Conservation (phyloP, 2,797 vertebrate genomes). For the Enoplosus armatus region DNA sequence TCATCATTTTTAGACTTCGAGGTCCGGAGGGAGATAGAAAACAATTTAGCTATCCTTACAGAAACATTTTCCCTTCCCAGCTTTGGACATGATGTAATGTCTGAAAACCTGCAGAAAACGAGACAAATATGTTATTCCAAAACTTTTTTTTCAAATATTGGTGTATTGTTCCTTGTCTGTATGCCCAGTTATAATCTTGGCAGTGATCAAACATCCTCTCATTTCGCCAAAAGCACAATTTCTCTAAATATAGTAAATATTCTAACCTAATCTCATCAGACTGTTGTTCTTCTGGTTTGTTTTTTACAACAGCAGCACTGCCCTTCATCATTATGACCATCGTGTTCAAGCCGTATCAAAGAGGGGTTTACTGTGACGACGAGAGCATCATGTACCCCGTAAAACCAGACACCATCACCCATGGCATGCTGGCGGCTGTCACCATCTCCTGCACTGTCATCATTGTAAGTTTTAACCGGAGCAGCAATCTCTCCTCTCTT, state of each 20-base stretch:
- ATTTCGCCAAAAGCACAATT: not conserved
- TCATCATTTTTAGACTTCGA: slow-evolving; percentile 46
- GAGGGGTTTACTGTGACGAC: slow-evolving; percentile 92
- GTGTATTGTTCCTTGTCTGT: not conserved
- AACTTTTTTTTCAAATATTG: slow-evolving; percentile 16
- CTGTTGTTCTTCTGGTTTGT: slow-evolving; percentile 29
- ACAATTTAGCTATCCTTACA: slow-evolving; percentile 56
- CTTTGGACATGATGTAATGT: slow-evolving; percentile 64
- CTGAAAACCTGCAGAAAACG: slow-evolving; percentile 52
- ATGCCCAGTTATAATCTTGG: not conserved
- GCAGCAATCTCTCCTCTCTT: not conserved
- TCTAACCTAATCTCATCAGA: not conserved
- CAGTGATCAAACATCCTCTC: not conserved
- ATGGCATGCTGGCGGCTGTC: slow-evolving; percentile 89
- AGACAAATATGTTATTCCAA: slow-evolving; percentile 44
- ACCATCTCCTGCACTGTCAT: slow-evolving; percentile 90
- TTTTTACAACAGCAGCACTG: slow-evolving; percentile 85
- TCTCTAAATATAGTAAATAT: slow-evolving; percentile 15
- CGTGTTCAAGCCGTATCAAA: slow-evolving; percentile 88
- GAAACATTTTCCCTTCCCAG: slow-evolving; percentile 57
- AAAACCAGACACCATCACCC: slow-evolving; percentile 92
- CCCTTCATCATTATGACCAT: slow-evolving; percentile 91
- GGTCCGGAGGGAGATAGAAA: slow-evolving; percentile 41
- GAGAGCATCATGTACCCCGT: slow-evolving; percentile 93
- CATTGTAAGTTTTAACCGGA: slow-evolving; percentile 87